phyloP scores from a whole-genome alignment of 2,888 invertebrate species.

The Eucriotettix oculatus region DNA sequence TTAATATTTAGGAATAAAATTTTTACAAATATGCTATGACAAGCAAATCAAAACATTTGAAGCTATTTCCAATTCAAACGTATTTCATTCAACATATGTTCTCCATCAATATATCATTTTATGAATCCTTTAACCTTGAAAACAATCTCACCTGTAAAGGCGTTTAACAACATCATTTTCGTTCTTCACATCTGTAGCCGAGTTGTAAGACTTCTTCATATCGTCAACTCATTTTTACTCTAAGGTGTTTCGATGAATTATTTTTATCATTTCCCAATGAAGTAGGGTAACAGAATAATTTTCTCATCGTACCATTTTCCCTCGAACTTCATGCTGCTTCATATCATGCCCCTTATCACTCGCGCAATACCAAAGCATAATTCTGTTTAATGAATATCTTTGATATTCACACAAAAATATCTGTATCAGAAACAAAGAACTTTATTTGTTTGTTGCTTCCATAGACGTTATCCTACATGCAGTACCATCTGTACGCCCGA shows the following conservation, averaged over 20 bases:
- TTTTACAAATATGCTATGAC: background rate
- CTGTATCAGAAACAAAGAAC: no score
- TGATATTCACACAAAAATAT: no score
- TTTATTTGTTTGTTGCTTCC: no score
- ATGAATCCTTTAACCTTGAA: background rate
- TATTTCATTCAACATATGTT: no score
- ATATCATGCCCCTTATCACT: no score
- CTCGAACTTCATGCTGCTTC: conserved; percentile 3
- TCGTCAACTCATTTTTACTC: conserved; percentile 30
- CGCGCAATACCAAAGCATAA: no score
- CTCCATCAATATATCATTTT: background rate
- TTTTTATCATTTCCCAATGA: conserved; percentile 15
- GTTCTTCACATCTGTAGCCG: conserved; percentile 32
- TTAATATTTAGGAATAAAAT: background rate
- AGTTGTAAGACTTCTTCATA: conserved; percentile 36
- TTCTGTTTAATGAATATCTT: no score
- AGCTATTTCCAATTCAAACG: background rate
- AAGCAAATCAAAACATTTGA: background rate
- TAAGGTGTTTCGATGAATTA: conserved; percentile 2
- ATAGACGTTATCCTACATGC: conserved; percentile 12
- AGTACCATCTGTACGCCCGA: no score
- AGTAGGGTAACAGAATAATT: conserved; percentile 4
- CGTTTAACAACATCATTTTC: conserved; percentile 37
- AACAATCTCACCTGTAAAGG: conserved; percentile 32
- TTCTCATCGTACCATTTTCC: conserved; percentile 9